These are phyloP conservation scores for Formica exsecta DNA, from an alignment of 1,140 invertebrate genomes.

Conservation along the genomic window DNA sequence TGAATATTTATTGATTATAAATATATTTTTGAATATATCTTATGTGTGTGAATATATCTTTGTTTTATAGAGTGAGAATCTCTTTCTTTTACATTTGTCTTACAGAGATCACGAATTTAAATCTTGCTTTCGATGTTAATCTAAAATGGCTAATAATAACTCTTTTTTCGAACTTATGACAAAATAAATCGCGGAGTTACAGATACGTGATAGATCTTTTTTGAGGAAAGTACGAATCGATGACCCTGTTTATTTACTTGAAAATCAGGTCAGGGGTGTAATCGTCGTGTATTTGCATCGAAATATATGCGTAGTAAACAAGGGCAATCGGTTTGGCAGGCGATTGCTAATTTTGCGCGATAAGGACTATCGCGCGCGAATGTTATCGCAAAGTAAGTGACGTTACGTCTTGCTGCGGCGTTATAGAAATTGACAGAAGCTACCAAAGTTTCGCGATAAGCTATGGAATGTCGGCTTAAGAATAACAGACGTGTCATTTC, in stretches of 20 bases:
- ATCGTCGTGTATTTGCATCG: conserved; percentile 72
- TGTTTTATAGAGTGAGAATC: neutral
- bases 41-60: too few species aligned
- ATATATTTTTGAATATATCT: too few species aligned
- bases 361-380: conserved; percentile 70
- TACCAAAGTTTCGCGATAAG: conserved; percentile 53
- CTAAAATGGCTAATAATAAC: neutral
- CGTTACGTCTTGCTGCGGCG: neutral
- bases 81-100: neutral
- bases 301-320: conserved; percentile 82
- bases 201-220: neutral
- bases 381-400: conserved; percentile 1
- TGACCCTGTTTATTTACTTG: conserved; percentile 77
- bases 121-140: neutral
- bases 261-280: conserved; percentile 74
- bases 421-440: conserved; percentile 29
- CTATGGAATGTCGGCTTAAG: neutral
- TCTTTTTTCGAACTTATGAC: neutral
- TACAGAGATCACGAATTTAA: too few species aligned
- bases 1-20: too few species aligned
- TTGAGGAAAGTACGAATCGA: conserved; percentile 33
- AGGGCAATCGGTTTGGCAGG: conserved; percentile 74
- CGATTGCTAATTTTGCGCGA: conserved; percentile 74
- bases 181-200: neutral
- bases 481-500: neutral